A percentile compares a stretch with the other conserved stretches of the same genome.
These are phyloP conservation scores for Erythrocebus patas DNA, from an alignment of 2,113 vertebrate genomes.

Conservation along the genomic window DNA sequence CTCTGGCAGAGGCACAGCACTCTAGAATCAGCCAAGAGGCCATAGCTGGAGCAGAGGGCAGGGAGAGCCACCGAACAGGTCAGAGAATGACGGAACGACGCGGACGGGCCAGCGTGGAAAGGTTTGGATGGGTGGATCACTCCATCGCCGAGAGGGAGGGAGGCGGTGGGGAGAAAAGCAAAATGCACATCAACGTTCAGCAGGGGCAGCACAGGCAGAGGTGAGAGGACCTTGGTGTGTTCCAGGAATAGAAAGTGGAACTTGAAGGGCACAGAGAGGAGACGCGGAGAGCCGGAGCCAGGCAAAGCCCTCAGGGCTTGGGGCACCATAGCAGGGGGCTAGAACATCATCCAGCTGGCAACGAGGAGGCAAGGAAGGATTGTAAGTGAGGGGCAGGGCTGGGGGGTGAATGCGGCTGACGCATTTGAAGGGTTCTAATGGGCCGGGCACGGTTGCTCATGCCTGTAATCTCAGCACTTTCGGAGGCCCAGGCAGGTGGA, in stretches of 20 bases:
- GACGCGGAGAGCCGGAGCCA: too few relatives aligned
- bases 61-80: neutral
- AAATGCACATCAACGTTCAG: neutral
- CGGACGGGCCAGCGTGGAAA: accelerated
- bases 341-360: too few relatives aligned
- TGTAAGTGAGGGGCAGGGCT: neutral
- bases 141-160: neutral
- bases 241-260: neutral
- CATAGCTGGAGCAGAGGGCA: neutral
- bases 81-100: neutral
- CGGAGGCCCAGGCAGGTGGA: too few relatives aligned
- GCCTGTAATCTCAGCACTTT: too few relatives aligned
- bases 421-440: neutral
- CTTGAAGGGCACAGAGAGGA: neutral
- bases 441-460: accelerated
- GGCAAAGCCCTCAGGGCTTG: neutral
- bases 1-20: neutral
- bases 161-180: neutral
- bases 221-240: neutral
- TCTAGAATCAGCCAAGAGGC: neutral
- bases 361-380: neutral
- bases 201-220: neutral
- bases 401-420: too few relatives aligned
- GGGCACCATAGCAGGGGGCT: neutral
- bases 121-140: neutral